These are phyloP conservation scores for Mormyrus iriodes DNA, from an alignment of 2,113 vertebrate genomes.

Conservation along the genomic window DNA sequence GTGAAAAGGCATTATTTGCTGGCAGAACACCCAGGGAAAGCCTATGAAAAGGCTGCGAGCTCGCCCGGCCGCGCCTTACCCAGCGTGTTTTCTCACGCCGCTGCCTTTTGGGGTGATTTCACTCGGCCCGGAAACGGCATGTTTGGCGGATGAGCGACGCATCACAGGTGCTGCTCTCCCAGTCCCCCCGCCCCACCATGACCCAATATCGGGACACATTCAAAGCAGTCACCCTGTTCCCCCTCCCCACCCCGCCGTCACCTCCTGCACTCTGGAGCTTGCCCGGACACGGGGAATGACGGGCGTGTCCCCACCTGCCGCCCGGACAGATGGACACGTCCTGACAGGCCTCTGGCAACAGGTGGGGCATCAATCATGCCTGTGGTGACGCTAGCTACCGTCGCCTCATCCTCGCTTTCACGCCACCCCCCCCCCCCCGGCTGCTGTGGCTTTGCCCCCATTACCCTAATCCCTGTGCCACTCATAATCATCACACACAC, in stretches of 20 bases:
- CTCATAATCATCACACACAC: background rate
- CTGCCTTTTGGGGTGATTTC: background rate
- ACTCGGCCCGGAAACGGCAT: background rate
- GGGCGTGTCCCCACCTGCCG: background rate
- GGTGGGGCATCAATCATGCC: conserved; percentile 23
- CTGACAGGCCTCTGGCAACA: background rate
- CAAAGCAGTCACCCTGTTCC: background rate
- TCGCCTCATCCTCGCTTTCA: background rate
- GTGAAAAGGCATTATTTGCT: background rate
- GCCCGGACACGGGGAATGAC: background rate
- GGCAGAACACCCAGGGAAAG: background rate
- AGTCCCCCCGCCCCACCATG: background rate
- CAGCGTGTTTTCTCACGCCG: background rate
- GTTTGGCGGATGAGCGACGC: background rate
- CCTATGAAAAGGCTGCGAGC: background rate
- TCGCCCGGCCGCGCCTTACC: background rate
- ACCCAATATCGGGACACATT: background rate
- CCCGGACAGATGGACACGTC: background rate
- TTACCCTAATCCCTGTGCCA: background rate
- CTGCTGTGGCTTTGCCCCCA: background rate
- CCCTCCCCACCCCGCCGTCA: background rate
- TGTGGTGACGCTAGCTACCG: background rate
- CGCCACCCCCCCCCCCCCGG: background rate
- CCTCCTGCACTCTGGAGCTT: background rate
- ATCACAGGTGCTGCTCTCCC: background rate